Conservation (phyloP, 2,797 vertebrate species). For the Leptoclinus maculatus region DNA sequence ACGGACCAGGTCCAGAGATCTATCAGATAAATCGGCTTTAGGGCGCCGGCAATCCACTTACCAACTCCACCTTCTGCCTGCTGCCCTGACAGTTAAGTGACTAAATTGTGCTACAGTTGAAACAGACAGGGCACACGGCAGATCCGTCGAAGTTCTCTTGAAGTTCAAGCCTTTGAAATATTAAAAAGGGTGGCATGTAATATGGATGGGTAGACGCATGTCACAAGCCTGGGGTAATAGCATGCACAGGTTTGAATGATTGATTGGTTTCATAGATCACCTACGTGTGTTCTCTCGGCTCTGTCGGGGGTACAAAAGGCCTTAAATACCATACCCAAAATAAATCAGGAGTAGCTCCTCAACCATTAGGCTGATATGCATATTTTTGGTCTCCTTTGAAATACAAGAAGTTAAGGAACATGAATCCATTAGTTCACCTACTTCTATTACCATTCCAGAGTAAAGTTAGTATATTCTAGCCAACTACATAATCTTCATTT, state of each 20-base stretch:
- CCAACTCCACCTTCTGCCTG: constrained; percentile 59
- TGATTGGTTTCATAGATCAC: constrained; percentile 21
- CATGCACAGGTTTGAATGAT: background rate
- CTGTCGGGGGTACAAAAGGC: background rate
- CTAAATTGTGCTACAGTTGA: constrained; percentile 53
- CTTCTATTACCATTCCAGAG: background rate
- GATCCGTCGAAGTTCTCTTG: constrained; percentile 24
- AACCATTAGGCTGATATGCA: background rate
- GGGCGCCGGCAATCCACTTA: constrained; percentile 73
- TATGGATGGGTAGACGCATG: constrained; percentile 6
- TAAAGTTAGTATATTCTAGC: background rate
- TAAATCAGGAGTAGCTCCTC: background rate
- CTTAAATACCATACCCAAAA: background rate
- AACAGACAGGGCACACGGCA: constrained; percentile 39
- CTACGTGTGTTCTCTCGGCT: background rate
- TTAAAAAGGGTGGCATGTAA: constrained; percentile 15
- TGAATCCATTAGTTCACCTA: background rate
- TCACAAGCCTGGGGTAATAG: background rate
- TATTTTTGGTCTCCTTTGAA: background rate
- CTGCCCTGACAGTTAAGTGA: constrained; percentile 52
- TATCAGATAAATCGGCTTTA: constrained; percentile 80
- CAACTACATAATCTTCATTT: background rate
- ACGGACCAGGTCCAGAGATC: constrained; percentile 68
- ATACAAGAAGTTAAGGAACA: background rate
- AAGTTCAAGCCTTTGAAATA: constrained; percentile 34